These are phyloP conservation scores for Elaphurus davidianus DNA, from an alignment of 2,113 vertebrate species.

Conservation along the genomic window DNA sequence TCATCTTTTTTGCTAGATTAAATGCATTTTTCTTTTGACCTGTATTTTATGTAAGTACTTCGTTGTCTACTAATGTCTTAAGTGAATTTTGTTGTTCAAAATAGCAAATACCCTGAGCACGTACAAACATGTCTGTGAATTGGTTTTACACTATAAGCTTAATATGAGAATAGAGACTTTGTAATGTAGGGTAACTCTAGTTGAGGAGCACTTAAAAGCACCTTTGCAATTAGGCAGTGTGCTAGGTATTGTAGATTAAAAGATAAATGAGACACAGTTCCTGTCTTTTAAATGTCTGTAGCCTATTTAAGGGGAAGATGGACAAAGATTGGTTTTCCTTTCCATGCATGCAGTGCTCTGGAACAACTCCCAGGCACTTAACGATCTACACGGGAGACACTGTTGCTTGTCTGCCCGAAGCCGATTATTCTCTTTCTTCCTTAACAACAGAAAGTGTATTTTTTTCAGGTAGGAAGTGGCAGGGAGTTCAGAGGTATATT, in stretches of 20 bases:
- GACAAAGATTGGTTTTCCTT: background rate
- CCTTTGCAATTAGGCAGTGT: background rate
- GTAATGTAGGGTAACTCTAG: background rate
- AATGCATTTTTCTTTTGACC: slow-evolving; percentile 40
- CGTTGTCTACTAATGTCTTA: slow-evolving; percentile 33
- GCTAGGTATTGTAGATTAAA: background rate
- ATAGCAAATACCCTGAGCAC: background rate
- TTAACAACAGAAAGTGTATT: background rate
- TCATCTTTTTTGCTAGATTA: slow-evolving; percentile 42
- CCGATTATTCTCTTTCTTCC: background rate
- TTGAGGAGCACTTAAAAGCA: background rate
- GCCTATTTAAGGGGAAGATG: background rate
- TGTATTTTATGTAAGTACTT: slow-evolving; percentile 46
- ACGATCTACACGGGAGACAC: background rate
- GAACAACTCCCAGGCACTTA: background rate
- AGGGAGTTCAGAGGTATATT: background rate
- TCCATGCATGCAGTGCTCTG: background rate
- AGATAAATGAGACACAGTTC: background rate
- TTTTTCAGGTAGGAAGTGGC: background rate
- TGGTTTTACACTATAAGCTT: background rate
- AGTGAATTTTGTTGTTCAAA: slow-evolving; percentile 33
- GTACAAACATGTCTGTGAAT: background rate
- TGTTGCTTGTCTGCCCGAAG: background rate
- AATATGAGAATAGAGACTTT: background rate
- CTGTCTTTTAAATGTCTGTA: slow-evolving; percentile 6